Conservation (phyloP, 1,140 invertebrate species). For the Triops cancriformis region DNA sequence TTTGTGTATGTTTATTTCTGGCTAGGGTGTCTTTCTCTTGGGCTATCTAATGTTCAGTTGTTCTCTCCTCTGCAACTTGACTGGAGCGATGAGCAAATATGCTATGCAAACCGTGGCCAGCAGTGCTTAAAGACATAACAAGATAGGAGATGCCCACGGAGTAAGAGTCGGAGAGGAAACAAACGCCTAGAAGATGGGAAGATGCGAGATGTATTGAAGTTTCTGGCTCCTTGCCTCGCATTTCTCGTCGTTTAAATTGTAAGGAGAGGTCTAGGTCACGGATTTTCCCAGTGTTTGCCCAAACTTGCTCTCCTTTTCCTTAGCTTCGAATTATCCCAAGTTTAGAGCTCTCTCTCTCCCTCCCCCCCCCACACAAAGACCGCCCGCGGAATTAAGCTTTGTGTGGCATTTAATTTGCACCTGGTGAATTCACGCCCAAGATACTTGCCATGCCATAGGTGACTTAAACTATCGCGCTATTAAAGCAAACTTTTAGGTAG, state of each 20-base stretch:
- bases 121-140: neutral
- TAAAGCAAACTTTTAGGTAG: no score
- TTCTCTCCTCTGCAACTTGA: neutral
- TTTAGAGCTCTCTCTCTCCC: neutral
- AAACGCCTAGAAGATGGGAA: neutral
- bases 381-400: neutral
- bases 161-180: neutral
- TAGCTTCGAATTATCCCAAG: neutral
- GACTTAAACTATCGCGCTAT: neutral
- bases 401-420: constrained; percentile 10
- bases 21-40: neutral
- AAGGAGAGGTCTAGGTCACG: neutral
- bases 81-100: neutral
- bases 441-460: neutral
- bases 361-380: neutral
- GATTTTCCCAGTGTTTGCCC: neutral
- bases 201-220: neutral
- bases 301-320: neutral
- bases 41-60: neutral
- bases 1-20: no score
- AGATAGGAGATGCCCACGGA: neutral
- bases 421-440: neutral
- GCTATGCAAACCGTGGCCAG: neutral
- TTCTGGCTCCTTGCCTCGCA: neutral
- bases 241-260: neutral